Evolutionary conservation across 2,888 invertebrate species (phyloP), one percentile per base, ranked within the genome.

Genomic region (Harmothoe impar): DNA sequence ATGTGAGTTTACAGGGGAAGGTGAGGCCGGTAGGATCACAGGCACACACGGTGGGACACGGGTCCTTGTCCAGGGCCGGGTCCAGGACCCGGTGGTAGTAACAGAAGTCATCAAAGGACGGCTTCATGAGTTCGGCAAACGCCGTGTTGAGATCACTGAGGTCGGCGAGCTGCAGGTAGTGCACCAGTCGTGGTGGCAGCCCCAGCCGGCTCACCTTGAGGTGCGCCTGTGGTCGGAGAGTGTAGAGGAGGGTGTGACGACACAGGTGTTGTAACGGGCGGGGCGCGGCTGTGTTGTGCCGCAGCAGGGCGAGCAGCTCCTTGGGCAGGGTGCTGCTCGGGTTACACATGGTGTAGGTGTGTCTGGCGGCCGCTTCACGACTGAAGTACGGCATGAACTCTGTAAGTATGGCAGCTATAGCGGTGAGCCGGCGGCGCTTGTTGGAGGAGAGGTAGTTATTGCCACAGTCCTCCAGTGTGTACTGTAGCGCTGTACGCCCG

Each of bases 401-500:
- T 0, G 43, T 43, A 7, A 81, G 81, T 15, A 81, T n/a, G 35
- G 81, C 81, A 17, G 81, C 81, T 0, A 81, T 43, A 23, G 81
- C 33, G 3, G 81, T 81, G 5, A 81, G 81, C 20, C 81, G 35
- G 23, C 20, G 81, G 0, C 81, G 81, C 43, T 81, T 81, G 81
- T 33, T 33, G 81, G 35, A 12, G 1, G 35, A 23, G 0, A 81
- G n/a, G 25, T 33, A 81, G 20, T 17, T 33, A 43, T 81, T 81
- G 81, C 35, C 81, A n/a, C 81, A 81, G 25, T 81, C 81, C 7
- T 81, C 81, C 10, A 81, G 81, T 43, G 81, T 43, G 43, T 81
- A 81, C 81, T 81, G 81, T 17, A 81, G 81, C 20, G 81, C 81
- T 12, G 81, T 81, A 35, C 81, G n/a, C 35, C 81, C 81, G 33